Evolutionary conservation across 2,797 vertebrate species (phyloP), one percentile per base, ranked within the genome.

Genomic region (Typhlichthys subterraneus): DNA sequence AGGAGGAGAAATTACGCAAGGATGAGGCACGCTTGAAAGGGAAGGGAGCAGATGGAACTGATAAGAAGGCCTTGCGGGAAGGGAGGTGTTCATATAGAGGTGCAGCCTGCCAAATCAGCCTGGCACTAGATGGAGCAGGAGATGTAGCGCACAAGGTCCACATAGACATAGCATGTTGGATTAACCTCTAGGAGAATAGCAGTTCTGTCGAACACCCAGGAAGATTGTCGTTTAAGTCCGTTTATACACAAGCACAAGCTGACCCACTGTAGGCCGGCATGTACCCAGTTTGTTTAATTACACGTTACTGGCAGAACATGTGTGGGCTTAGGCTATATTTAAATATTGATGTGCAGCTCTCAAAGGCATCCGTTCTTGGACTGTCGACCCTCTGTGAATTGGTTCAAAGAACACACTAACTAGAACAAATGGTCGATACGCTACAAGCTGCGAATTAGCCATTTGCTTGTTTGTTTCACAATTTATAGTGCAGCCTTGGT

Each of bases 1-100:
- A 57, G 29, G 29, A 59, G 23, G 23, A 29, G 23, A 53, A 49
- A 33, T 45, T 59, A 62, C 57, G 59, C 68, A 46, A 67, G 57
- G 77, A 17, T 58, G 69, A 12, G 7, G 52, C 7, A 62, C 67
- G 85, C 77, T 84, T 87, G 79, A 89, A 91, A 90, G 67, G 75
- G 88, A 88, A 58, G 14, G n/a, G 63, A 48, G 19, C 9, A 42
- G 73, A 75, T 61, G 54, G 69, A 77, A 80, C 79, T 84, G 85
- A 87, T 86, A 78, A 87, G 85, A 87, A 70, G 23, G 23, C 23
- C 23, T 29, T 29, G 3, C 23, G 23, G 23, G 23, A 29, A 29
- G 23, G 23, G 23, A 29, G 23, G 23, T 29, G 23, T 29, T 29
- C 23, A 29, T 29, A 29, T 9, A 53, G 57, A 29, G 72, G 65